Conservation (phyloP, 2,113 vertebrate species). For the Tachysurus fulvidraco region DNA sequence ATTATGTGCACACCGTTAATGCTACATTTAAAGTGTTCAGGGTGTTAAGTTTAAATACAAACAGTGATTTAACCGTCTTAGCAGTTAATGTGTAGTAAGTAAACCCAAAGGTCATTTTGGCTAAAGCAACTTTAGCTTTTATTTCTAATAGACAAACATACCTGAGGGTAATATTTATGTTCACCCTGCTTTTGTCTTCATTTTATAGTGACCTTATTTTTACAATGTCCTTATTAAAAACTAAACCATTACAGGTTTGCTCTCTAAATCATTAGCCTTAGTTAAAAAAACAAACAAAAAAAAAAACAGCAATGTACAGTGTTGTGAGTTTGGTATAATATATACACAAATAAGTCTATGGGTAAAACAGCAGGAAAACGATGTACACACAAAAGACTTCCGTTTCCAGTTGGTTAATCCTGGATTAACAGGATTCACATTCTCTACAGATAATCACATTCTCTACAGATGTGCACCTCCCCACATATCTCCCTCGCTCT, state of each 20-base stretch:
- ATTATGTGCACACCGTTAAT: background rate
- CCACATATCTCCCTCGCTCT: background rate
- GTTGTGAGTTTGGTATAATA: background rate
- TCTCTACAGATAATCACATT: constrained; percentile 47
- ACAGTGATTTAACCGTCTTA: background rate
- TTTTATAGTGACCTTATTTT: background rate
- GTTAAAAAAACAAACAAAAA: too few relatives aligned
- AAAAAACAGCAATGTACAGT: background rate
- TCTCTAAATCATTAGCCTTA: background rate
- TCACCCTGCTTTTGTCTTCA: background rate
- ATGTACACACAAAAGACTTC: background rate
- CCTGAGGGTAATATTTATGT: background rate
- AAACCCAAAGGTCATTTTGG: background rate
- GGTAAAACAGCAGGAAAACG: background rate
- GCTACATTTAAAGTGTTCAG: background rate
- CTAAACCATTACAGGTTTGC: background rate
- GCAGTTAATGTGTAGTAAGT: too few relatives aligned
- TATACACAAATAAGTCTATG: background rate
- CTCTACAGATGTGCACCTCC: constrained; percentile 46
- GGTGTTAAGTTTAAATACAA: background rate
- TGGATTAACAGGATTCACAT: constrained; percentile 44
- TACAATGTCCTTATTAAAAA: background rate
- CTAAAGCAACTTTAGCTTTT: background rate
- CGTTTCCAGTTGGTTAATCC: constrained; percentile 12
- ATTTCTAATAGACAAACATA: background rate